These are phyloP conservation scores for Drosophila greeni DNA, from an alignment of 2,888 invertebrate genomes.

Conservation along the genomic window DNA sequence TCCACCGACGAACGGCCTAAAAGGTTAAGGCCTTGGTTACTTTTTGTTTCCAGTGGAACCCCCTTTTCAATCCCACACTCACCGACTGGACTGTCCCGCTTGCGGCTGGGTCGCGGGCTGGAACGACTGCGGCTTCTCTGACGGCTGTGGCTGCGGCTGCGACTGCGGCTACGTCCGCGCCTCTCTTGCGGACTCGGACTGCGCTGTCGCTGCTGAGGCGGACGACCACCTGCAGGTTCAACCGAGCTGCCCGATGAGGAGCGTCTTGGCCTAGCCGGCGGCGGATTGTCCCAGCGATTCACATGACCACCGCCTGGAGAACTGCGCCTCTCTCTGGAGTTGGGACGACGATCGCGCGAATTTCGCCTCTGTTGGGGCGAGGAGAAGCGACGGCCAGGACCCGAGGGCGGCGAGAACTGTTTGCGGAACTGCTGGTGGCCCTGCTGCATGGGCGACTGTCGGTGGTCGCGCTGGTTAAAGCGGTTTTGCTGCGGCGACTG, in stretches of 20 bases:
- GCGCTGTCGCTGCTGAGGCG: slow-evolving; percentile 43
- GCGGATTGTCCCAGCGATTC: slow-evolving; percentile 73
- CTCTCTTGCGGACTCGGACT: slow-evolving; percentile 51
- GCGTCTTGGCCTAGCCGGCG: slow-evolving; percentile 47
- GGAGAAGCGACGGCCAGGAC: slow-evolving; percentile 66
- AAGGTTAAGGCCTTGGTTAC: background rate
- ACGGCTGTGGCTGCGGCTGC: slow-evolving; percentile 29
- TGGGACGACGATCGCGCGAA: slow-evolving; percentile 61
- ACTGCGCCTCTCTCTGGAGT: slow-evolving; percentile 68
- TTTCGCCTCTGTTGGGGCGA: slow-evolving; percentile 49
- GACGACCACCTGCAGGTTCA: slow-evolving; percentile 42
- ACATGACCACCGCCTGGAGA: slow-evolving; percentile 56
- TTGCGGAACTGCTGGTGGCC: slow-evolving; percentile 72
- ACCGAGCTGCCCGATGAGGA: slow-evolving; percentile 63
- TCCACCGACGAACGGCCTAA: slow-evolving; percentile 73
- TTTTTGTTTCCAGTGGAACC: background rate
- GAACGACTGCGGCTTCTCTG: slow-evolving; percentile 39
- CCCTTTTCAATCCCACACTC: background rate
- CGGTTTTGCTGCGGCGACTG: slow-evolving; percentile 68
- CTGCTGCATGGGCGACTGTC: slow-evolving; percentile 56
- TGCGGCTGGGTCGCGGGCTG: slow-evolving; percentile 48
- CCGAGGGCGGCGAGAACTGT: slow-evolving; percentile 67
- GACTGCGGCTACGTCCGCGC: slow-evolving; percentile 33
- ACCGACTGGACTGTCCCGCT: slow-evolving; percentile 51
- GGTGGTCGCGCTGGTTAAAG: slow-evolving; percentile 60